Evolutionary conservation across 2,888 invertebrate species (phyloP).

Genomic region (Andrena marginata): DNA sequence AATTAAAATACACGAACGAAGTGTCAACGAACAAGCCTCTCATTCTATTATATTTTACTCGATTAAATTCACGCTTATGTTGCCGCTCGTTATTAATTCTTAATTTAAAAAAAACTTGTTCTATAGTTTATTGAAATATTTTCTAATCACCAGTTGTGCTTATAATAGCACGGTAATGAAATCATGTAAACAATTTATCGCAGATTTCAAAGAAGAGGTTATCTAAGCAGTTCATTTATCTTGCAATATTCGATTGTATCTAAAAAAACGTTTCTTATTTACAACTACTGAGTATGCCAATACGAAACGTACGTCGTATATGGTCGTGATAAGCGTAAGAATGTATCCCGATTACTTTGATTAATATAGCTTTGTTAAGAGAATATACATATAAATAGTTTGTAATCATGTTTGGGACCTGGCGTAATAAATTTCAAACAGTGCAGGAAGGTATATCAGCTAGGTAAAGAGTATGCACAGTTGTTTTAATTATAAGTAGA

Average conservation of each 20-base stretch:
- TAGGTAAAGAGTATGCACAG: conserved; percentile 73
- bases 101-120: not conserved
- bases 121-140: not conserved
- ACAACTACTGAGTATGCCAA: not conserved
- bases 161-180: not conserved
- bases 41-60: not conserved
- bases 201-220: conserved; percentile 28
- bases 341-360: not conserved
- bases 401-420: conserved; percentile 79
- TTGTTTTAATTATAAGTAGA: not conserved
- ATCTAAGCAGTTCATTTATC: not conserved
- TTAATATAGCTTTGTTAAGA: not conserved
- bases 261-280: not conserved
- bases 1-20: conserved; percentile 1
- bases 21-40: conserved; percentile 4
- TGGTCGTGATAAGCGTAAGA: not conserved
- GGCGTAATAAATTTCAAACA: conserved; percentile 82
- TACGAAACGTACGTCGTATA: not conserved
- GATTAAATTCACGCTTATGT: not conserved
- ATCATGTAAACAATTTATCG: not conserved
- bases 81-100: not conserved
- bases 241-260: not conserved
- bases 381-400: not conserved
- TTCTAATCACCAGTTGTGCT: not conserved
- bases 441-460: conserved; percentile 84